A percentile compares a stretch with the other conserved stretches of the same genome.
Evolutionary conservation across 2,113 vertebrate genomes (phyloP).

Genomic region (Chitala chitala): DNA sequence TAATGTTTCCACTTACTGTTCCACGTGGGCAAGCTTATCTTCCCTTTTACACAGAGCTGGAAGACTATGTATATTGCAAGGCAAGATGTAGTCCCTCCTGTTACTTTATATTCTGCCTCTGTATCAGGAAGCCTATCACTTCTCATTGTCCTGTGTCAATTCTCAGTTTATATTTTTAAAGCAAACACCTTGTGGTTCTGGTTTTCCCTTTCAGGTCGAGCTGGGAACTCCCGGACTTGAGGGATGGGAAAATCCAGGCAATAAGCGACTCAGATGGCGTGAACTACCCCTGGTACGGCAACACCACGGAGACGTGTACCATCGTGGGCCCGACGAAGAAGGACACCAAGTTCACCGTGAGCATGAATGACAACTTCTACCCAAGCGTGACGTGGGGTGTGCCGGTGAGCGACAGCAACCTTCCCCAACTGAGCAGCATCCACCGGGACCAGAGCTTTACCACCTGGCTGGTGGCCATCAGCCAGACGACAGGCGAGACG

Average conservation of each 20-base stretch:
- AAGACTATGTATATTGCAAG: neutral
- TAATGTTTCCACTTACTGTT: neutral
- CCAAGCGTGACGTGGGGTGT: constrained; percentile 97
- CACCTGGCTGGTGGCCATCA: constrained; percentile 94
- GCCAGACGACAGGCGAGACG: constrained; percentile 77
- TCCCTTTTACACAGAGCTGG: neutral
- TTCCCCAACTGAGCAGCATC: constrained; percentile 84
- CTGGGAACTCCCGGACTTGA: constrained; percentile 92
- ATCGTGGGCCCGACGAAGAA: constrained; percentile 86
- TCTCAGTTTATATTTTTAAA: neutral
- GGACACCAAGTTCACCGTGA: constrained; percentile 85
- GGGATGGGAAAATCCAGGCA: constrained; percentile 80
- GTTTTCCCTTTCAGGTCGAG: constrained; percentile 76
- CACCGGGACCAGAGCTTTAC: constrained; percentile 93
- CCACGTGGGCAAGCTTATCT: neutral
- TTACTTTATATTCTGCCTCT: neutral
- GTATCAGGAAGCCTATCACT: neutral
- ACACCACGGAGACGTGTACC: constrained; percentile 92
- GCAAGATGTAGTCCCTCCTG: too few relatives aligned
- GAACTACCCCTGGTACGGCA: constrained; percentile 98
- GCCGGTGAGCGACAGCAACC: constrained; percentile 87
- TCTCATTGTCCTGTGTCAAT: neutral
- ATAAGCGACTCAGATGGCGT: constrained; percentile 96
- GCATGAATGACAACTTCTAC: constrained; percentile 99
- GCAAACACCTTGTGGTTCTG: constrained; percentile 2